These are phyloP conservation scores for Ursus arctos DNA, from an alignment of 2,113 vertebrate species.

Conservation along the genomic window DNA sequence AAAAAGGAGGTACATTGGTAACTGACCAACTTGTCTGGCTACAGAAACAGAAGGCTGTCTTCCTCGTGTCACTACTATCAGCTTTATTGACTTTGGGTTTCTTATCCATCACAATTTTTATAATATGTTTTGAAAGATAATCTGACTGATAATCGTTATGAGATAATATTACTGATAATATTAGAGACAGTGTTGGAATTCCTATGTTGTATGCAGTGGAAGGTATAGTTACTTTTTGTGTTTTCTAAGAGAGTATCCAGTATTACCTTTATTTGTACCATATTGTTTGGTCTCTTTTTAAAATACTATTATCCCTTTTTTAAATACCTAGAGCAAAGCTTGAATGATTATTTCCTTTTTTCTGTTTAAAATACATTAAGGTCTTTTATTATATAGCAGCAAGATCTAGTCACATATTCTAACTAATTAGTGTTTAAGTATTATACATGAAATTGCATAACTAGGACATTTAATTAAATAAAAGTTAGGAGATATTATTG, in stretches of 20 bases:
- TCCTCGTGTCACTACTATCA: background rate
- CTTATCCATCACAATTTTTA: background rate
- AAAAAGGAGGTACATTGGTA: background rate
- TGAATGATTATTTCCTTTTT: background rate
- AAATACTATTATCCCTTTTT: background rate
- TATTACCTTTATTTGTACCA: background rate
- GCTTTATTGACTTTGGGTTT: background rate
- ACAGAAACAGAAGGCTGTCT: background rate
- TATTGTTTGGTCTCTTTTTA: background rate
- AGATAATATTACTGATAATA: background rate
- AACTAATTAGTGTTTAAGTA: slow-evolving; percentile 70
- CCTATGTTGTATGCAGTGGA: background rate
- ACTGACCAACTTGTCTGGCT: background rate
- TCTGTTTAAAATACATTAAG: background rate
- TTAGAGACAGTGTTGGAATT: background rate
- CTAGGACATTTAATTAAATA: slow-evolving; percentile 60
- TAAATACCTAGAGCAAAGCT: background rate
- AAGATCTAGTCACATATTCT: slow-evolving; percentile 37
- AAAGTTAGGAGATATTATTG: slow-evolving; percentile 32
- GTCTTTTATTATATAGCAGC: slow-evolving; percentile 6
- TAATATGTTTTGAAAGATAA: background rate
- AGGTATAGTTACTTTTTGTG: background rate
- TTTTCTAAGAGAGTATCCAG: background rate
- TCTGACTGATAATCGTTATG: background rate
- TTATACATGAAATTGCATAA: slow-evolving; percentile 44